Percentiles rank a stretch among this genome's conserved stretches.
Evolutionary conservation across 2,888 invertebrate species (phyloP).

Genomic region (Escarpia spicata): DNA sequence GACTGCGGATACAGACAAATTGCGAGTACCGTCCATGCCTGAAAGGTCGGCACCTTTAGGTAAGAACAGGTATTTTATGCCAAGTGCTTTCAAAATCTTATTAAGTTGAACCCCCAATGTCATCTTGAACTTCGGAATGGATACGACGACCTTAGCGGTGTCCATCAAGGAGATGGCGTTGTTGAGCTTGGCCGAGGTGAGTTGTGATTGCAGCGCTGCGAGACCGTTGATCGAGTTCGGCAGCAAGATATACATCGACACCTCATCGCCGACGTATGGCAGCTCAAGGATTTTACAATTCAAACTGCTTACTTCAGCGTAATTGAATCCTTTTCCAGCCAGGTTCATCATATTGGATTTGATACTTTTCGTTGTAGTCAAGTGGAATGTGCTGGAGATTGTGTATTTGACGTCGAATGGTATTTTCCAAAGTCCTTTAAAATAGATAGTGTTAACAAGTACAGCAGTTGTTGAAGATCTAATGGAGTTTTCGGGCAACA

Average conservation of each 20-base stretch:
- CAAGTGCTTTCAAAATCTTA: conserved; percentile 45
- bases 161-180: not conserved
- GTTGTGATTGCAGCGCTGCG: conserved; percentile 28
- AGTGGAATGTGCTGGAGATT: too few relatives aligned
- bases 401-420: conserved; percentile 67
- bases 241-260: conserved; percentile 54
- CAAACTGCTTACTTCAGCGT: conserved; percentile 68
- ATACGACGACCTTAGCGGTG: conserved; percentile 32
- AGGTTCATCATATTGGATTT: conserved; percentile 74
- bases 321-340: conserved; percentile 73
- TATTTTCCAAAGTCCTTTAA: conserved; percentile 66
- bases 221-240: conserved; percentile 51
- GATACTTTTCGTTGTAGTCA: too few relatives aligned
- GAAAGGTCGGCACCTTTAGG: conserved; percentile 51
- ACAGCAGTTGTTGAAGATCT: conserved; percentile 58
- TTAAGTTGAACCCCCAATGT: conserved; percentile 46
- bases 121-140: conserved; percentile 53
- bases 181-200: conserved; percentile 22
- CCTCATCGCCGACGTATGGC: conserved; percentile 70
- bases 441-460: conserved; percentile 68
- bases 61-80: conserved; percentile 51
- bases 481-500: conserved; percentile 71
- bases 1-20: conserved; percentile 50
- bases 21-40: conserved; percentile 46
- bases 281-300: conserved; percentile 80